Base-by-base conservation (phyloP, 2,888 invertebrate genomes). In the Formica aserva region DNA sequence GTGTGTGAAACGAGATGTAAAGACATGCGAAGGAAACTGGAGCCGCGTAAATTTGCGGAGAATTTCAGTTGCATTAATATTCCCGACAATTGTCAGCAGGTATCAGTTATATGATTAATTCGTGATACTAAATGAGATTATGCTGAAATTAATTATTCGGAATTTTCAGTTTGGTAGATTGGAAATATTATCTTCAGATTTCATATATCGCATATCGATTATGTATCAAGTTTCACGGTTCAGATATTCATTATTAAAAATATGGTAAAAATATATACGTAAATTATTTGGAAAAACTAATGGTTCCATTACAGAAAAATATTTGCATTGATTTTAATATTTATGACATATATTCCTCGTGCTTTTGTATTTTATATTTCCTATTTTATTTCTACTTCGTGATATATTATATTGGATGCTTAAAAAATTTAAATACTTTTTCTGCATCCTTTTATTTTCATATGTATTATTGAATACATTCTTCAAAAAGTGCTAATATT, bases 121-220 rank as follows among this genome's bases (percentile, higher is more conserved):
- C 67, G 26, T 22, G 60, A 71, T 60, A 35, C 45, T 45, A 60
- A 80, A 62, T 60, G 71, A 80, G 26, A 71, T 69, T 45, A 60
- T 67, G 22, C 41, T 48, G 11, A 60, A 60, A 80, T 80, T 78
- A 78, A 78, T 78, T 71, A 80, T 80, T 62, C 78, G 71, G 35
- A 62, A 71, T 80, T 80, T 71, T 60, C 60, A 45, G 35, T 71
- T 71, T 80, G 6, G 52, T 45, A 60, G 45, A 69, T 78, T 35
- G 78, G 60, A 71, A 80, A 80, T 71, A 80, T 80, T 80, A 80
- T 80, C 71, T 48, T 80, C 60, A 80, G 45, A 71, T 80, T 71
- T 80, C 71, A 29, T 35, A 60, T 71, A 80, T 80, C 60, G 26
- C 29, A 5, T 45, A 71, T 80, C 60, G 78, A 80, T 80, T 80